phyloP scores from a whole-genome alignment of 2,797 vertebrate genomes.

The Megaceryle alcyon region DNA sequence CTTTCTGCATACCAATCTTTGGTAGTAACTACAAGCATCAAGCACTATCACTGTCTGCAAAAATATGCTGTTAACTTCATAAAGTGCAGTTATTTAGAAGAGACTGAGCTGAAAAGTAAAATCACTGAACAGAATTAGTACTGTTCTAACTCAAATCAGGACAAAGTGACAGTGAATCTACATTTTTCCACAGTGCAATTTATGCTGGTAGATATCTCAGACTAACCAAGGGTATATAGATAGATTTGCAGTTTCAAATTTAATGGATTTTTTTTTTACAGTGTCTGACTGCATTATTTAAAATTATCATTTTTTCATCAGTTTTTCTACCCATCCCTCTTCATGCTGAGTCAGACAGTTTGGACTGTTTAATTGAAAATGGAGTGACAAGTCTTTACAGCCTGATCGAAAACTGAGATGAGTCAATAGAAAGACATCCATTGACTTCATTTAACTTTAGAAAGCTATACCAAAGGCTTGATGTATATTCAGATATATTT shows the following conservation, averaged over 20 bases:
- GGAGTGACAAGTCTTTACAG: not conserved
- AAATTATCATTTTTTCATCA: not conserved
- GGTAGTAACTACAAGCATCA: not conserved
- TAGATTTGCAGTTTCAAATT: slow-evolving; percentile 2
- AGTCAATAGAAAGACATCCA: not conserved
- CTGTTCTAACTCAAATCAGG: not conserved
- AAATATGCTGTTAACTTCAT: not conserved
- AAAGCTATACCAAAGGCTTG: not conserved
- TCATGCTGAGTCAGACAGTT: slow-evolving; percentile 16
- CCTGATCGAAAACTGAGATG: not conserved
- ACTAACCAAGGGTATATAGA: not conserved
- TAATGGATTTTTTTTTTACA: not conserved
- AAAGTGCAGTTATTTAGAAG: not conserved
- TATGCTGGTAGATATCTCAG: not conserved
- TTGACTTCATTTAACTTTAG: not conserved
- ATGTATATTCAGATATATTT: not conserved
- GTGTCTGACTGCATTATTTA: slow-evolving; percentile 1
- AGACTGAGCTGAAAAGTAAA: not conserved
- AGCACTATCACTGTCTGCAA: not conserved
- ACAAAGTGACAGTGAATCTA: not conserved
- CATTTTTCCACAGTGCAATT: not conserved
- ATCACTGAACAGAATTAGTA: not conserved
- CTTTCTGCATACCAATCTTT: not conserved
- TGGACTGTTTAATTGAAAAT: slow-evolving; percentile 15
- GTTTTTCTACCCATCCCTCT: not conserved